phyloP scores from a whole-genome alignment of 2,113 vertebrate species.

The Cryptomyrus ogoouensis region DNA sequence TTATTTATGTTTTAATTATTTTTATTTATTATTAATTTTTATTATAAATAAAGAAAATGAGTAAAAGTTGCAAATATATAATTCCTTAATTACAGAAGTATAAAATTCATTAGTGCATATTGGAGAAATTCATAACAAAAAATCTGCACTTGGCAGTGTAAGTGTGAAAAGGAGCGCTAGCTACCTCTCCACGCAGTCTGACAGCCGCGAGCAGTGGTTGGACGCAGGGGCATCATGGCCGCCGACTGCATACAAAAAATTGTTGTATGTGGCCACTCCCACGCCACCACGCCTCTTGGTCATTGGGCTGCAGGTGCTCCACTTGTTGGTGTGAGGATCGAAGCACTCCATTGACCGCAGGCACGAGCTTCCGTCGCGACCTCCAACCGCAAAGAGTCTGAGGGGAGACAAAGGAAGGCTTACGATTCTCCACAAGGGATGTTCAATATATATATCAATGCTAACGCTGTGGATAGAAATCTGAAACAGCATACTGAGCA shows the following conservation, averaged over 20 bases:
- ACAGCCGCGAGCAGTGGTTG: conserved; percentile 85
- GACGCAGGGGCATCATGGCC: conserved; percentile 92
- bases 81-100: background rate
- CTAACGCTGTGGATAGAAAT: background rate
- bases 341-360: conserved; percentile 94
- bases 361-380: conserved; percentile 90
- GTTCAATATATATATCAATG: background rate
- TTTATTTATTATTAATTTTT: too few relatives aligned
- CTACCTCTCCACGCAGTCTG: conserved; percentile 89
- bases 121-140: background rate
- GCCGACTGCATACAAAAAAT: conserved; percentile 85
- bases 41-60: background rate
- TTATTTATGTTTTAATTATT: too few relatives aligned
- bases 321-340: conserved; percentile 96
- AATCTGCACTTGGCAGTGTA: background rate
- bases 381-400: conserved; percentile 88
- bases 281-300: conserved; percentile 87
- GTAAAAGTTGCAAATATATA: background rate
- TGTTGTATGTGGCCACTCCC: conserved; percentile 84
- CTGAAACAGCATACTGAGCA: background rate
- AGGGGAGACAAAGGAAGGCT: background rate
- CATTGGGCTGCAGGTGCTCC: conserved; percentile 88
- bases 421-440: background rate
- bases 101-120: background rate
- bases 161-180: background rate